Evolutionary conservation across 1,140 invertebrate genomes (phyloP).

Genomic region (Zaprionus kolodkinae): DNA sequence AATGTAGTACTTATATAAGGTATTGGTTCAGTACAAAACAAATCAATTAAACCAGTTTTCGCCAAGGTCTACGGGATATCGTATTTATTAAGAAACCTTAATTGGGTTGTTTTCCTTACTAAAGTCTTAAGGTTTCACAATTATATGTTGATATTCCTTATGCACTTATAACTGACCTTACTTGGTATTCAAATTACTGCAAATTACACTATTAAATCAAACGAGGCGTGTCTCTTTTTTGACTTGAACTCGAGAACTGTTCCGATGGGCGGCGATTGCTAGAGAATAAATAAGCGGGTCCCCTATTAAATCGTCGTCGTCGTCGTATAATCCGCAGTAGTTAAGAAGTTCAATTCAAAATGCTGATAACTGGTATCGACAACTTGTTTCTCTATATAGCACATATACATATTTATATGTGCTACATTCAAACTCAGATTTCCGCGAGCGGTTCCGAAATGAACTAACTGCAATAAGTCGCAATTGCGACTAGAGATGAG

Average conservation of each 20-base stretch:
- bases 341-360: constrained; percentile 26
- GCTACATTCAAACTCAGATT: constrained; percentile 12
- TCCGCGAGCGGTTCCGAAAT: constrained; percentile 9
- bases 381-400: background rate
- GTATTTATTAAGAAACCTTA: constrained; percentile 7
- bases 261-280: constrained; percentile 4
- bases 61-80: constrained; percentile 35
- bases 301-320: constrained; percentile 7
- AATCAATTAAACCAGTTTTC: constrained; percentile 13
- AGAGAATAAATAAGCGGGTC: constrained; percentile 18
- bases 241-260: constrained; percentile 27
- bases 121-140: background rate
- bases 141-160: background rate
- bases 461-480: constrained; percentile 5
- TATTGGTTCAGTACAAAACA: background rate
- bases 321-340: constrained; percentile 27
- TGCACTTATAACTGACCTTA: constrained; percentile 38
- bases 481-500: constrained; percentile 2
- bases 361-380: constrained; percentile 66
- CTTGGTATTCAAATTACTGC: constrained; percentile 8
- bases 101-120: background rate
- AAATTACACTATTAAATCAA: background rate
- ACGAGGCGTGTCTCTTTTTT: constrained; percentile 23
- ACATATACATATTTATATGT: background rate
- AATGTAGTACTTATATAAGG: background rate